phyloP scores from a whole-genome alignment of 2,888 invertebrate species.

The Lycophotia porphyrea region DNA sequence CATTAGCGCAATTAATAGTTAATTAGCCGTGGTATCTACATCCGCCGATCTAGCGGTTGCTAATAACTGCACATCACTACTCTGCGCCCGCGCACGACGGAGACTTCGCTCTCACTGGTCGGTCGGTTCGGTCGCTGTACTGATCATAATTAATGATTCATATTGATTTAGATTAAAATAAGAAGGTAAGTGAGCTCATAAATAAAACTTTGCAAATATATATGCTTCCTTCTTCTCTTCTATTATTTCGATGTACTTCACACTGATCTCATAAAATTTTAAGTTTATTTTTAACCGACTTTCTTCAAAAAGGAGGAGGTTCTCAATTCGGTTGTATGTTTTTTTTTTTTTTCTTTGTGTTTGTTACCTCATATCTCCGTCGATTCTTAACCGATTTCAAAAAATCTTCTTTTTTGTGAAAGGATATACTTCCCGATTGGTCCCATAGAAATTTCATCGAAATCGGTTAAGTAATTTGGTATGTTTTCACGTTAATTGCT shows the following conservation, averaged over 20 bases:
- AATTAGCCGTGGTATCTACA: conserved; percentile 39
- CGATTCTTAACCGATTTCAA: too few species aligned
- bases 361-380: too few species aligned
- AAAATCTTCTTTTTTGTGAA: too few species aligned
- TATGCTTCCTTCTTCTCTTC: not conserved
- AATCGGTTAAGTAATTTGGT: too few species aligned
- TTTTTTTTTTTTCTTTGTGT: too few species aligned
- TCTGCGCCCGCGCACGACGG: conserved; percentile 11
- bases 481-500: too few species aligned
- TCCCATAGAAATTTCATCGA: too few species aligned
- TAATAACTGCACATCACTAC: conserved; percentile 31
- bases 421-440: too few species aligned
- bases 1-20: conserved; percentile 36
- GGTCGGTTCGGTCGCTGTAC: not conserved
- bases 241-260: not conserved
- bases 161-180: conserved; percentile 18
- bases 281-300: too few species aligned
- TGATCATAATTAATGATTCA: conserved; percentile 10
- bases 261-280: not conserved
- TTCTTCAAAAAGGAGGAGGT: too few species aligned
- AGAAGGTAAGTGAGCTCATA: conserved; percentile 1
- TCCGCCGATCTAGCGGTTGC: conserved; percentile 49
- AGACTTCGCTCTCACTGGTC: not conserved
- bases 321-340: too few species aligned
- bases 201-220: not conserved